Conservation (phyloP, 2,113 vertebrate genomes). For the Pachycephala philippinensis region DNA sequence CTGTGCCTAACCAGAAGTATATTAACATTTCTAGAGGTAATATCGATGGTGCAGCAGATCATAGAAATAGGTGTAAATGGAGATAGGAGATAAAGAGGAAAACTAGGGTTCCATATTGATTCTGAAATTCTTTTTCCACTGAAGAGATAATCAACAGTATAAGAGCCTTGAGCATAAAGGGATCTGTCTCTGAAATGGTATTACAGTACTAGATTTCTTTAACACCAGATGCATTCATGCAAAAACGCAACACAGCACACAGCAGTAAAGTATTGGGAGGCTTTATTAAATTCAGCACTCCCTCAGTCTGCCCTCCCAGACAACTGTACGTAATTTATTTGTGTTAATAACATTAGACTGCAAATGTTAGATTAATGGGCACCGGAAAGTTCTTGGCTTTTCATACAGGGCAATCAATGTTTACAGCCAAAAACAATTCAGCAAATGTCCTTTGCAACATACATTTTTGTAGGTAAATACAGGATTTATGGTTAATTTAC, state of each 20-base stretch:
- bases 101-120: not conserved
- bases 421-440: not conserved
- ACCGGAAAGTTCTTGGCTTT: not conserved
- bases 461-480: not conserved
- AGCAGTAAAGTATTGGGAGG: not conserved
- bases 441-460: not conserved
- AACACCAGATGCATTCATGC: not conserved
- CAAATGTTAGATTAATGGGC: not conserved
- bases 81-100: not conserved
- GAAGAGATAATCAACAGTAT: not conserved
- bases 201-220: not conserved
- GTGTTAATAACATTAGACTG: not conserved
- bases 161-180: not conserved
- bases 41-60: not conserved
- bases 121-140: not conserved
- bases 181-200: not conserved
- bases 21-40: not conserved
- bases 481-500: not conserved
- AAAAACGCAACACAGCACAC: not conserved
- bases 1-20: not conserved
- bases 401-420: not conserved
- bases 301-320: not conserved
- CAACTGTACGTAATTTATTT: not conserved
- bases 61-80: not conserved
- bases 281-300: constrained; percentile 16